Evolutionary conservation across 2,888 invertebrate species (phyloP), one percentile per base, ranked within the genome.

Genomic region (Chesias legatella): DNA sequence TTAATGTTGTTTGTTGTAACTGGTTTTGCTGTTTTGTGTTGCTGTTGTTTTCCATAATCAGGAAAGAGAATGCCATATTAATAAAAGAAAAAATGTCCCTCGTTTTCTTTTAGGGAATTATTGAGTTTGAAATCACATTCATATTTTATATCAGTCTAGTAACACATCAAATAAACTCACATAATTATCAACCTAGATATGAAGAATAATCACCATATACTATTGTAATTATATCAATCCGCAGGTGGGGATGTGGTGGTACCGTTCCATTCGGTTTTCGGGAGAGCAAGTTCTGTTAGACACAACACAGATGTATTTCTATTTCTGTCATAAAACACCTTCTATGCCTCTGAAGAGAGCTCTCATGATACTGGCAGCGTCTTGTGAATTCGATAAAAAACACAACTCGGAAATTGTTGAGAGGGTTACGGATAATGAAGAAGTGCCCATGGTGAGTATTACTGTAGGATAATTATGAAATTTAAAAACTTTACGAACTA

Each of bases 201-300:
- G n/a, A n/a, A n/a, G n/a, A n/a, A n/a, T n/a, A n/a, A n/a, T n/a
- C n/a, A n/a, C n/a, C n/a, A n/a, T n/a, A n/a, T n/a, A n/a, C n/a
- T n/a, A n/a, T n/a, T n/a, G n/a, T n/a, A n/a, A 17, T 17, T 7
- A 24, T 24, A 13, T 39, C 38, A 13, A 52, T 40, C 29, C 34
- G 10, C 63, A 91, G 91, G 91, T 97, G 48, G 99, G 99, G 31
- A 95, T 95, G 59, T 99, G 99, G 99, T 99, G 99, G 99, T 98
- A 99, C 79, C 92, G 96, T 43, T 98, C 98, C 44, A 99, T 99
- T 58, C 94, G 96, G 60, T 99, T 95, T 83, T 98, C 98, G 39
- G 98, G 98, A 45, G 99, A 99, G 76, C 96, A 98, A 90, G 98
- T 98, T 1, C 88, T 99, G 7, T 82, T 99, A 44, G 97, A 98